Evolutionary conservation across 2,797 vertebrate genomes (phyloP).

Genomic region (Parambassis ranga): DNA sequence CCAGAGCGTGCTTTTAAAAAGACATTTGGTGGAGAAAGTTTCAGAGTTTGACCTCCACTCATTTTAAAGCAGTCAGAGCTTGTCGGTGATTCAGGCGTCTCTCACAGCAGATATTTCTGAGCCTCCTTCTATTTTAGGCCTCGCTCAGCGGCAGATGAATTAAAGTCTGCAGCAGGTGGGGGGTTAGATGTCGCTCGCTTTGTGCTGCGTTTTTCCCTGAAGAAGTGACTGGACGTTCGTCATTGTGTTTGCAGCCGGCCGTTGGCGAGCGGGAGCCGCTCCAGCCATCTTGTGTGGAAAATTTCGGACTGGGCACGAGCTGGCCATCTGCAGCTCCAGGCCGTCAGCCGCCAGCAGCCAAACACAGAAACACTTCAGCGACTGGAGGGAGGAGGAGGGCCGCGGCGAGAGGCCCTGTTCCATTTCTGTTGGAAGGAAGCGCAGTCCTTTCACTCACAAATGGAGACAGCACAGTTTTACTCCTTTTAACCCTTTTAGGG

Average conservation of each 20-base stretch:
- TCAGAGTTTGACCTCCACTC: not conserved
- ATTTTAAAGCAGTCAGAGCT: no score
- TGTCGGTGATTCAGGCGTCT: no score
- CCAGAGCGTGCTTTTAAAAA: constrained; percentile 4
- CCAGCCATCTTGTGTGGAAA: constrained; percentile 78
- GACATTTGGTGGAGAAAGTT: not conserved
- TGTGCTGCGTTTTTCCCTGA: not conserved
- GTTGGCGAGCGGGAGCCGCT: constrained; percentile 71
- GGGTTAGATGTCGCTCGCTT: constrained; percentile 50
- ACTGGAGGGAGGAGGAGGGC: constrained; percentile 29
- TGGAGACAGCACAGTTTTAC: no score
- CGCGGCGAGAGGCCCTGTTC: constrained; percentile 2
- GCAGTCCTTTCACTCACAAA: no score
- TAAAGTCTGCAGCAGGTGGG: constrained; percentile 61
- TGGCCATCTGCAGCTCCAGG: constrained; percentile 79
- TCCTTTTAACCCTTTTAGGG: no score
- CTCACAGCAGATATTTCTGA: constrained; percentile 20
- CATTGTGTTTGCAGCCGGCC: constrained; percentile 78
- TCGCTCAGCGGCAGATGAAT: constrained; percentile 34
- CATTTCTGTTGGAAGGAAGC: constrained; percentile 7
- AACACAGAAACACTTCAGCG: constrained; percentile 46
- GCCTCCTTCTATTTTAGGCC: constrained; percentile 40
- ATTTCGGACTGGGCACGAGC: constrained; percentile 74
- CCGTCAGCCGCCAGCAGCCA: constrained; percentile 73
- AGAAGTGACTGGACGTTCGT: constrained; percentile 60